Base-by-base conservation (phyloP, 2,113 vertebrate species). In the Globicephala melas region DNA sequence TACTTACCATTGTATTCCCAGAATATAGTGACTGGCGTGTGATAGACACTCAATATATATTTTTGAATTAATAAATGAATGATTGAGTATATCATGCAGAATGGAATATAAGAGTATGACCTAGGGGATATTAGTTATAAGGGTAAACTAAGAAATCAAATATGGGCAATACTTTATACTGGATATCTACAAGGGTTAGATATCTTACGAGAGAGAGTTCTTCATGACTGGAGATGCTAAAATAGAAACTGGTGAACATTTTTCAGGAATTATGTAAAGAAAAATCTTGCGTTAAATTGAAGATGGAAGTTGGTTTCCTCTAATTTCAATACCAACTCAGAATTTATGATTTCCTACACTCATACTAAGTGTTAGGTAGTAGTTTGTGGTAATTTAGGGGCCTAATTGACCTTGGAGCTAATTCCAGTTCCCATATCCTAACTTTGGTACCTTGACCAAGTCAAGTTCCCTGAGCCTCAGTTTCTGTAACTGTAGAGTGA, bases 31-130 rank as follows among this genome's bases (percentile, higher is more conserved):
- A 9, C 8, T 74, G 25, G 23, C 17, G 55, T 67, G 4, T 79
- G 91, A 71, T n/a, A 94, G 31, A 65, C 47, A 47, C 14, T 67
- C 14, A 77, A 77, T 81, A 62, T 91, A 88, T 81, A 62, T 31
- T 47, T 90, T 94, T 96, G 14, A 55, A 62, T 91, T 63, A 94
- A 91, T 63, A 77, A 96, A 70, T 53, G 8, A 76, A 55, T 77
- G 14, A 50, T 6, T 96, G 62, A 88, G 18, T 33, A 55, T 25
- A 65, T 36, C 25, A 31, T 21, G 6, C 11, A 58, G 44, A 91
- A 73, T 55, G 11, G 1, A 86, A 93, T 41, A 83, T 23, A 2
- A 15, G 14, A 55, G 28, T 33, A 68, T 53, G 25, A 50, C 38
- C 20, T 44, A 90, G n/a, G 47, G n/a, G 33, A 47, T 60, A 41